Percentiles rank a stretch among this genome's conserved stretches.
Evolutionary conservation across 2,113 vertebrate species (phyloP).

Genomic region (Lynx canadensis): DNA sequence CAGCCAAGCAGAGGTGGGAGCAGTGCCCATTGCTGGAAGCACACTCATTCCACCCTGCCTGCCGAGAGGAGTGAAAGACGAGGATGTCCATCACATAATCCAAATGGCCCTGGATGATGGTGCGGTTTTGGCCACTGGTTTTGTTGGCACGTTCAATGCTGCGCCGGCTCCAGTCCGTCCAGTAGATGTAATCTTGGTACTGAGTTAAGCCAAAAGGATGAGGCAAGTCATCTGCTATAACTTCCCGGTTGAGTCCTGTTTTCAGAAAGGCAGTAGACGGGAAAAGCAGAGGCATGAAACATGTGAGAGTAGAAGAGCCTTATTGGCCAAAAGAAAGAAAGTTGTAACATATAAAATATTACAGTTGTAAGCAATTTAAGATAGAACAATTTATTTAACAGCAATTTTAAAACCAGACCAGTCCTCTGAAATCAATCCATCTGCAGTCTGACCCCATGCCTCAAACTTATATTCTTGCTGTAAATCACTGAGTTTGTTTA

Average conservation of each 20-base stretch:
- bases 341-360: slow-evolving; percentile 23
- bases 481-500: slow-evolving; percentile 50
- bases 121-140: slow-evolving; percentile 97
- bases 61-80: slow-evolving; percentile 96
- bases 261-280: slow-evolving; percentile 44
- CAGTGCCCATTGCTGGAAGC: slow-evolving; percentile 97
- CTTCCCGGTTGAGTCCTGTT: slow-evolving; percentile 94
- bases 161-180: slow-evolving; percentile 99
- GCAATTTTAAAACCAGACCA: slow-evolving; percentile 48
- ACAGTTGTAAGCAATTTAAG: slow-evolving; percentile 64
- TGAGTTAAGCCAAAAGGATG: slow-evolving; percentile 98
- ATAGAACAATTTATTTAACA: slow-evolving; percentile 65
- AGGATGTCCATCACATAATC: slow-evolving; percentile 99
- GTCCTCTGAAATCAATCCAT: slow-evolving; percentile 43
- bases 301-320: background rate
- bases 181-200: slow-evolving; percentile 99
- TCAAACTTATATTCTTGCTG: slow-evolving; percentile 4
- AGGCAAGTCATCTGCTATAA: slow-evolving; percentile 96
- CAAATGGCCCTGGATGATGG: slow-evolving; percentile 96
- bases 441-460: background rate
- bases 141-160: slow-evolving; percentile 99
- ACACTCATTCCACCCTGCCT: slow-evolving; percentile 97
- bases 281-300: slow-evolving; percentile 59
- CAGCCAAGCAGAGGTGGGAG: slow-evolving; percentile 96
- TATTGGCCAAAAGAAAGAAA: background rate